phyloP scores from a whole-genome alignment of 2,113 vertebrate genomes.

The Daubentonia madagascariensis region DNA sequence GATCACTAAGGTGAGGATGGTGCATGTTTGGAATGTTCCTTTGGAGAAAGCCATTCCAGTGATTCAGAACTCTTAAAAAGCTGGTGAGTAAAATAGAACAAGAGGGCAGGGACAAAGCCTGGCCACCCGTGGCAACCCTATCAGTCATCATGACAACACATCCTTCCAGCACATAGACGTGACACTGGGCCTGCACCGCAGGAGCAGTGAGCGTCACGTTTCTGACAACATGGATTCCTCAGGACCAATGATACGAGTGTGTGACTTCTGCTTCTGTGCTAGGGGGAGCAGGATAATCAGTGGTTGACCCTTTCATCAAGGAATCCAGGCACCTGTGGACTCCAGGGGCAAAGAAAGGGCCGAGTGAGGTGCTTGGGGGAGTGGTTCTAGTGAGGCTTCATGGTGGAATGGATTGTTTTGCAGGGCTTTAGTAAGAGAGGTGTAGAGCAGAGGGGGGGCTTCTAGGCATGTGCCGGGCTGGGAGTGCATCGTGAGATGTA shows the following conservation, averaged over 20 bases:
- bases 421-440: background rate
- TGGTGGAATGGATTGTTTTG: background rate
- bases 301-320: background rate
- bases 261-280: background rate
- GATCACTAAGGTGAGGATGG: background rate
- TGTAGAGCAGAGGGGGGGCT: background rate
- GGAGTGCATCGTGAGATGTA: accelerated
- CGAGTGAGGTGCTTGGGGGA: background rate
- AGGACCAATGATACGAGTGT: accelerated
- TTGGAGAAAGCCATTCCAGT: background rate
- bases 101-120: background rate
- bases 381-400: background rate
- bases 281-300: background rate
- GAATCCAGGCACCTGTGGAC: background rate
- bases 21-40: background rate
- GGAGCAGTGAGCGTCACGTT: accelerated
- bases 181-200: background rate
- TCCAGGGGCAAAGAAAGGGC: background rate
- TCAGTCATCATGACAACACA: background rate
- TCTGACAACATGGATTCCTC: background rate
- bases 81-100: background rate
- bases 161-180: background rate
- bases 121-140: too few relatives aligned
- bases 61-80: background rate
- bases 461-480: background rate